A percentile compares a stretch with the other conserved stretches of the same genome.
phyloP scores from a whole-genome alignment of 2,888 invertebrate genomes.

The Andrena fulva region DNA sequence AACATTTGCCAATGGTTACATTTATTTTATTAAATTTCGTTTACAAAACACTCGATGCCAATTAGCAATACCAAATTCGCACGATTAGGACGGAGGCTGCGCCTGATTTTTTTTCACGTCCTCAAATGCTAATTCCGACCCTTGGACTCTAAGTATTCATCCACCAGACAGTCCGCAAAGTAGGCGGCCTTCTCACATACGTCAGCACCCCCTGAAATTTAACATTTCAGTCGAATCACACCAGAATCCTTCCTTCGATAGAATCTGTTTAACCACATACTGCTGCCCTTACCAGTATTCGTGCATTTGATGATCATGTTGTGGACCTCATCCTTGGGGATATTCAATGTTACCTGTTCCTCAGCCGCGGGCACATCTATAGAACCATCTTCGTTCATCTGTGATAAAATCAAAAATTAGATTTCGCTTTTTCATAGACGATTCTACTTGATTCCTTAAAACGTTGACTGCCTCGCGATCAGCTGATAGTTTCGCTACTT shows the following conservation, averaged over 20 bases:
- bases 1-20: no score
- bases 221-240: background rate
- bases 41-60: background rate
- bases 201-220: constrained; percentile 46
- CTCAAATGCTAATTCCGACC: background rate
- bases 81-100: no score
- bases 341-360: background rate
- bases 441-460: no score
- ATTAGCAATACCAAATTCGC: background rate
- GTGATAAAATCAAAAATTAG: background rate
- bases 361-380: constrained; percentile 37
- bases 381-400: constrained; percentile 46
- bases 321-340: constrained; percentile 30
- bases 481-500: no score
- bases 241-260: background rate
- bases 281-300: constrained; percentile 31
- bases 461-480: no score
- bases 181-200: constrained; percentile 44
- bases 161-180: constrained; percentile 41
- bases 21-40: no score
- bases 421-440: background rate
- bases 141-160: constrained; percentile 8
- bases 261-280: no score
- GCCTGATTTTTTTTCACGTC: background rate
- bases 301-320: constrained; percentile 35